Base-by-base conservation (phyloP, 1,140 invertebrate species). In the Drosophila azteca region DNA sequence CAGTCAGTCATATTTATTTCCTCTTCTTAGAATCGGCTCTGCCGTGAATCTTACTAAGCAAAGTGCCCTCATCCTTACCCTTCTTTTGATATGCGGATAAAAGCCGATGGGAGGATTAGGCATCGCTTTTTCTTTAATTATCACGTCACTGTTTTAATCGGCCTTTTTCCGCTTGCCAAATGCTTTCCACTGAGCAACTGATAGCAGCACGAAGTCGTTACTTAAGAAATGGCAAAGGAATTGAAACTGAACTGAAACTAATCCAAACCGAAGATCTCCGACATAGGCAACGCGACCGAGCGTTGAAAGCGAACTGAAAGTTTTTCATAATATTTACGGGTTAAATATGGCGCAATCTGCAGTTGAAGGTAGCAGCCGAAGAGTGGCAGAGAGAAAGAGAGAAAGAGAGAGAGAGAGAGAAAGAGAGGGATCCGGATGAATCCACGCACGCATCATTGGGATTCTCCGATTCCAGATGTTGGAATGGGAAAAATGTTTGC, bases 21-120 rank as follows among this genome's bases (percentile, higher is more conserved):
- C 2, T 48, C 6, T 6, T n/a, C 31, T 11, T 15, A 3, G 31
- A 8, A 8, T 1, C 31, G 8, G 8, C 8, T 31, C 31, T 8
- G 31, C 9, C 8, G 9, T 3, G 2, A 31, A 31, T 31, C 8
- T 31, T 31, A 31, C 2, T 9, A 31, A 8, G 9, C 1, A 9
- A 31, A 31, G 3, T 3, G 26, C 7, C 3, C 5, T 24, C 31
- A 11, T n/a, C 29, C 75, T 66, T 90, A 90, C 87, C 79, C 87
- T 83, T 63, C 87, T 57, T 17, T 90, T 90, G 31, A 90, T 76
- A 20, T 83, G 79, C 1, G 87, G 70, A 83, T 76, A 90, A 54
- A 90, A 87, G 46, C 87, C 87, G 67, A 90, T 80, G 29, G 87
- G 70, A 13, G 77, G 82, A 59, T 90, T 90, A 26, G 87, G 87